These are phyloP conservation scores for Exocentrus adspersus DNA, from an alignment of 2,888 invertebrate species.

Conservation along the genomic window DNA sequence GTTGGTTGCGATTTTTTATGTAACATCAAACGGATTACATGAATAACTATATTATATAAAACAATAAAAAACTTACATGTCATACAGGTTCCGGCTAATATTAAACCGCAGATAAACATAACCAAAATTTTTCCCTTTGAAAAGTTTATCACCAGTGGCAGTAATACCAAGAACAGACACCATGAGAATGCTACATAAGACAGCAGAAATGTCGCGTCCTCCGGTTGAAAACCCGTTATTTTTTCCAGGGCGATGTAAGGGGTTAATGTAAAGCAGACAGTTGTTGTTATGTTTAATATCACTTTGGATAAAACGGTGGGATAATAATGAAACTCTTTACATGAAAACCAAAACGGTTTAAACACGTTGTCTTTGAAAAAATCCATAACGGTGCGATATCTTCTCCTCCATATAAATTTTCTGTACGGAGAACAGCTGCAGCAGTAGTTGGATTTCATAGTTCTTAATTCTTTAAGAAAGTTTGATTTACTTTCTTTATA, in stretches of 20 bases:
- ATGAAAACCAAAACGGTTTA: constrained; percentile 38
- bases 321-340: constrained; percentile 47
- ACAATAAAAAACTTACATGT: constrained; percentile 49
- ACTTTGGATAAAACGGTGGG: constrained; percentile 44
- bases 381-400: constrained; percentile 37
- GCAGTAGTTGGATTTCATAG: constrained; percentile 30
- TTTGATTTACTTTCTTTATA: constrained; percentile 31
- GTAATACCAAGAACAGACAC: constrained; percentile 46
- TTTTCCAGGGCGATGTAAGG: constrained; percentile 44
- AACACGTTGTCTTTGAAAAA: constrained; percentile 42
- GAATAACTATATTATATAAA: no score
- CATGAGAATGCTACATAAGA: constrained; percentile 51
- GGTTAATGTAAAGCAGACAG: constrained; percentile 41
- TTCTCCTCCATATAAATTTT: constrained; percentile 45
- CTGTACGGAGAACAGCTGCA: constrained; percentile 43
- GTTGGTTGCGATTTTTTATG: no score
- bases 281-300: constrained; percentile 33
- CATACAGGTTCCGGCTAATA: constrained; percentile 44
- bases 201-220: constrained; percentile 48
- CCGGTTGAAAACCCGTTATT: constrained; percentile 31
- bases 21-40: no score
- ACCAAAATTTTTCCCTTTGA: constrained; percentile 39
- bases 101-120: constrained; percentile 44
- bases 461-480: constrained; percentile 43
- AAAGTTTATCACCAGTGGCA: constrained; percentile 46